Base-by-base conservation (phyloP, 2,113 vertebrate species). In the Limnothrissa miodon region DNA sequence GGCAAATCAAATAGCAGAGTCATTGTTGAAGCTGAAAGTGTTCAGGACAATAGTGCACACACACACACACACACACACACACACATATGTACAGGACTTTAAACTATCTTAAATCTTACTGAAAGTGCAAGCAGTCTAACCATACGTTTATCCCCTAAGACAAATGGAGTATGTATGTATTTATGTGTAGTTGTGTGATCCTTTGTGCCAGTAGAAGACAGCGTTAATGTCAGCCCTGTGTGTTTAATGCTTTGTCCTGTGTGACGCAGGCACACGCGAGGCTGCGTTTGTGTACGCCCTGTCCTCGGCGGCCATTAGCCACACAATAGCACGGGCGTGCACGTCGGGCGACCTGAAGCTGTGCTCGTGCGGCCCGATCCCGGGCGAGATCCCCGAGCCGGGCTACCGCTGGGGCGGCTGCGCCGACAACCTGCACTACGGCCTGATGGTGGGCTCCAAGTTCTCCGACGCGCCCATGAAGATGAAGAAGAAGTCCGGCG, bases 371-470 rank as follows among this genome's bases (percentile, higher is more conserved):
- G 98, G 97, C 48, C 98, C 97, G 0, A 96, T 98, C 87, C 97
- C 98, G 70, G 96, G 96, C 78, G 95, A 98, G 91, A 94, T 96
- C 91, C 97, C 96, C 17, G 96, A 97, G 92, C 97, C 97, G 1
- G 98, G 97, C 88, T 97, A 98, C 91, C 97, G 98, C 93, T 99
- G 98, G 98, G 98, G 98, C 29, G 98, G 98, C 93, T 99, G 98
- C 87, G 97, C 95, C 6, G 98, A 99, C 94, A 99, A 99, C 96
- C 95, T 99, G 89, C 97, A 97, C 93, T 99, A 97, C 81, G 98
- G 98, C 87, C 93, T 99, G 90, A 90, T 97, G 86, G 97, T 99
- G 98, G 98, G 98, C 85, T 96, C 98, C 93, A 99, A 98, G 95
- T 99, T 99, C 95, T 97, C 97, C 70, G 98, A 99, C 83, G 97